Evolutionary conservation across 2,113 vertebrate species (phyloP).

Genomic region (Tinamus guttatus): DNA sequence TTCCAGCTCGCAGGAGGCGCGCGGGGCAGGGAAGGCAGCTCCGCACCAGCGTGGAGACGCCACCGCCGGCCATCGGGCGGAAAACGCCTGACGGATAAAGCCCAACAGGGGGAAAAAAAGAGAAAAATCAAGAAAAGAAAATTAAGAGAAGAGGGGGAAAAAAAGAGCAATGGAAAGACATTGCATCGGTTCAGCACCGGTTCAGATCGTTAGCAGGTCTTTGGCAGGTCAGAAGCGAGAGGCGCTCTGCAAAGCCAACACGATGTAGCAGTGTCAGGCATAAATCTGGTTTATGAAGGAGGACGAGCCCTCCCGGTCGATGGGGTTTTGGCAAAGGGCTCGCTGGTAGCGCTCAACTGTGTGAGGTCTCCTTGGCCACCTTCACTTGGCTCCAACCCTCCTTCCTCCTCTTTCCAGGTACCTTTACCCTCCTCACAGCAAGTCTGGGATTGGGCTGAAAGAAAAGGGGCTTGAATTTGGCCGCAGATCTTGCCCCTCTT

Average conservation of each 20-base stretch:
- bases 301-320: not conserved
- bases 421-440: not conserved
- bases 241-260: not conserved
- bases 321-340: not conserved
- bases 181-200: fast-evolving
- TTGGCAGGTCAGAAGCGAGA: not conserved
- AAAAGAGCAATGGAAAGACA: too few relatives aligned
- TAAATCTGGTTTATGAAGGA: not conserved
- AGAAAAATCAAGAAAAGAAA: too few relatives aligned
- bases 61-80: not conserved
- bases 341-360: fast-evolving
- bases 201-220: fast-evolving
- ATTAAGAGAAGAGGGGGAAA: too few relatives aligned
- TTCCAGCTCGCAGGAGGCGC: not conserved
- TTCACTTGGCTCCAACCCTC: not conserved
- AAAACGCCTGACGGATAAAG: not conserved
- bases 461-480: not conserved
- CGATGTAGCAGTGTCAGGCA: not conserved
- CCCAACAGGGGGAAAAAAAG: not conserved
- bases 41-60: not conserved
- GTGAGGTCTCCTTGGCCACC: not conserved
- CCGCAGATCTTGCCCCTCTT: not conserved
- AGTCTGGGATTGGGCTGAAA: not conserved
- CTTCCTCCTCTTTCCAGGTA: not conserved
- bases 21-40: not conserved